These are phyloP conservation scores for Corythornis vintsioides DNA, from an alignment of 2,113 vertebrate species.

Conservation along the genomic window DNA sequence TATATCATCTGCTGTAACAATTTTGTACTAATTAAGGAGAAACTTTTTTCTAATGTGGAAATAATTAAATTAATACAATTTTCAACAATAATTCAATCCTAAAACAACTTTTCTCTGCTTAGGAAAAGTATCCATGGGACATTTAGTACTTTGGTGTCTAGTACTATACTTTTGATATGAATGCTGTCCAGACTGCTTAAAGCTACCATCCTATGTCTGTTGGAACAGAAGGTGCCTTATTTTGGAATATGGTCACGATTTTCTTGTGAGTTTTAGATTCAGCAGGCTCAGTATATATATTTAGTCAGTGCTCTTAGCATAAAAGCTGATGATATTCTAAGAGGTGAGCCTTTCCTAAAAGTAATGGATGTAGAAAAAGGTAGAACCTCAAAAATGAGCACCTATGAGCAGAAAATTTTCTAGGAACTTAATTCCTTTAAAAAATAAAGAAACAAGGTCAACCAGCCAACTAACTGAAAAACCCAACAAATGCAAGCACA, in stretches of 20 bases:
- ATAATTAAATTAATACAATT: not conserved
- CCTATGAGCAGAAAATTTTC: not conserved
- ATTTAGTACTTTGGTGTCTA: not conserved
- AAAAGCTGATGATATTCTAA: not conserved
- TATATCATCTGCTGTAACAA: not conserved
- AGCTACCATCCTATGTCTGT: not conserved
- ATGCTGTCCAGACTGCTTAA: not conserved
- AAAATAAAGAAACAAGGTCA: not conserved
- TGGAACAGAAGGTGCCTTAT: not conserved
- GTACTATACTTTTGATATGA: not conserved
- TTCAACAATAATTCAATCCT: not conserved
- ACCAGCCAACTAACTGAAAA: not conserved
- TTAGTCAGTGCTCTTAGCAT: not conserved
- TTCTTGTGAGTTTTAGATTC: not conserved
- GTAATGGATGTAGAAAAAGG: not conserved
- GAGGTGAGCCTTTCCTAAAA: not conserved
- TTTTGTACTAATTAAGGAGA: not conserved
- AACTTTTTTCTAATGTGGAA: not conserved
- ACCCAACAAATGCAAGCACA: rapidly evolving
- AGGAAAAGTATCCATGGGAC: not conserved
- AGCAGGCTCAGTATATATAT: not conserved
- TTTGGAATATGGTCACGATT: not conserved
- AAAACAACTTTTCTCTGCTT: not conserved
- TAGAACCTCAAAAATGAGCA: not conserved
- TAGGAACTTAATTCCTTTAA: not conserved